Base-by-base conservation (phyloP, 2,888 invertebrate genomes). In the Drosophila aldrichi region DNA sequence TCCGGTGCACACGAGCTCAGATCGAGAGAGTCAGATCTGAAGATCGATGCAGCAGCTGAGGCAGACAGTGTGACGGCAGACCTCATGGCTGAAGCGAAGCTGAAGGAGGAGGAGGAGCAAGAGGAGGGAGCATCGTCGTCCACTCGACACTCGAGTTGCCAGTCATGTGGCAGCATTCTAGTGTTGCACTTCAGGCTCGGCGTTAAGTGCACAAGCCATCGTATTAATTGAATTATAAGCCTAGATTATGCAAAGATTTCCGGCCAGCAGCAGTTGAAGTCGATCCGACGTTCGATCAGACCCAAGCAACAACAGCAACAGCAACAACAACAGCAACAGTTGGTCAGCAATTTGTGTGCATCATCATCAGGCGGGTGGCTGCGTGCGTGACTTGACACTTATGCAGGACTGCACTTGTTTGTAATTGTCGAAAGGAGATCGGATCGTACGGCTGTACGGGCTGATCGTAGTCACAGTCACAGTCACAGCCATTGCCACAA, bases 191-290 rank as follows among this genome's bases (percentile, higher is more conserved):
- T 80, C 74, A 79, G 78, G 77, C 70, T 71, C 74, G 89, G 71
- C 76, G 74, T 78, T 88, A 88, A 84, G 84, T 84, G 84, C 84
- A 79, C 78, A 79, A 66, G 81, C 72, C 77, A 83, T 81, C 82
- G 86, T 90, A 89, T 91, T 91, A 91, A 91, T 91, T 91, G 91
- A 91, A 91, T 91, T 91, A 91, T 91, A 91, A 91, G 91, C 91
- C 91, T 88, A 89, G 90, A 91, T 91, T 90, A 91, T 86, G 89
- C 82, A 82, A 84, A 88, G 88, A 88, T 91, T 91, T 91, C 91
- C 91, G 91, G 90, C 86, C 79, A 67, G 32, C 60, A 51, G 51
- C 62, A 66, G 57, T 32, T 38, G 43, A 41, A 57, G 38, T 40
- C 25, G 54, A 16, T 52, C 36, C 52, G 22, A 20, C 25, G 49